Percentiles rank a stretch among this genome's conserved stretches.
Conservation (phyloP, 2,113 vertebrate genomes). For the Larimichthys crocea region DNA sequence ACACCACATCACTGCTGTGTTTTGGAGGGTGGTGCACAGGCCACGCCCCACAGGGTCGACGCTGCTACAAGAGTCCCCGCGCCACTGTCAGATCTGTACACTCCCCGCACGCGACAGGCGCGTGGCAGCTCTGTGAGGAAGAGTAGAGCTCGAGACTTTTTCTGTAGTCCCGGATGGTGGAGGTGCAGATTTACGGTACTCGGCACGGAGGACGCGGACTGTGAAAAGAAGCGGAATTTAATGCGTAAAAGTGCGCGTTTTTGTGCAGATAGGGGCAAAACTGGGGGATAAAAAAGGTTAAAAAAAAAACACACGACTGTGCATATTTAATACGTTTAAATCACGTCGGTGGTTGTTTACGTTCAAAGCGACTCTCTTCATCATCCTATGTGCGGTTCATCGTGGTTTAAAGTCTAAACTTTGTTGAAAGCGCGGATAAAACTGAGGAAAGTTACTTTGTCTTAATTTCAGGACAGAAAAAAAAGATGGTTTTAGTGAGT, state of each 20-base stretch:
- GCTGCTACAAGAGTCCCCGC: slow-evolving; percentile 79
- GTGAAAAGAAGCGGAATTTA: slow-evolving; percentile 36
- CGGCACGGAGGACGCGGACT: slow-evolving; percentile 37
- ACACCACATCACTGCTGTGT: slow-evolving; percentile 34
- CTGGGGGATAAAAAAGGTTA: neutral
- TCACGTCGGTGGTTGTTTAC: too few species aligned
- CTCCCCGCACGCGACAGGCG: slow-evolving; percentile 81
- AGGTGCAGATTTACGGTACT: neutral
- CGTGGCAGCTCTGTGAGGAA: slow-evolving; percentile 64
- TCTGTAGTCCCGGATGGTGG: slow-evolving; percentile 2
- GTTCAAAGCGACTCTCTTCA: too few species aligned
- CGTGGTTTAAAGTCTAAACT: too few species aligned
- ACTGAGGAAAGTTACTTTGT: too few species aligned
- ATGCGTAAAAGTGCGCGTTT: slow-evolving; percentile 20
- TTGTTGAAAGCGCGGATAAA: neutral
- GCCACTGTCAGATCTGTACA: slow-evolving; percentile 63
- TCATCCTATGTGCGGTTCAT: too few species aligned
- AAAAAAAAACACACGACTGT: neutral
- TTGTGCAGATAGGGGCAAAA: neutral
- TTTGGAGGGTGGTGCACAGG: slow-evolving; percentile 60
- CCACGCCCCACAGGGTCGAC: slow-evolving; percentile 79
- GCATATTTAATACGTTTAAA: neutral
- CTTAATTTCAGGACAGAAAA: neutral
- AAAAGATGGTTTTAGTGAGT: too few species aligned
- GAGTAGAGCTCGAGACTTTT: slow-evolving; percentile 21